Evolutionary conservation across 2,888 invertebrate species (phyloP), one percentile per base, ranked within the genome.

Genomic region (Gymnocheta viridis): DNA sequence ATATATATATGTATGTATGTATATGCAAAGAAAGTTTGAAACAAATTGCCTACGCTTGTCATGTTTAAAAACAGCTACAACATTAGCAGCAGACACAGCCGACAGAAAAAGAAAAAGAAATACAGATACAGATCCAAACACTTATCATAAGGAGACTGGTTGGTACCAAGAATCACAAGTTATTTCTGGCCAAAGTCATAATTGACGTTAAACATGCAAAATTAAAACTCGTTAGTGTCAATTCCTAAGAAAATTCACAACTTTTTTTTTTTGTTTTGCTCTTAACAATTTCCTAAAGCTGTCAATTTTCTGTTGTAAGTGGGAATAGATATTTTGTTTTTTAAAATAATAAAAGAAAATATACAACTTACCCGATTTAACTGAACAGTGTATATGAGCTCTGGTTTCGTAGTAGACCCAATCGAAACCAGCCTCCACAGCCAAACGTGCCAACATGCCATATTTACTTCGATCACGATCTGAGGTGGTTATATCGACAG

Each of bases 351-450:
- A 54, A 14, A 22, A 22, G 4, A 24, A 38, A 12, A 6, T 12
- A 17, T 2, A 12, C 22, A 54, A 91, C 93, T 93, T 94, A 99
- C 99, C 98, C 94, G 98, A 98, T 93, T 98, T 98, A 86, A 98
- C 98, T 82, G 98, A 98, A 93, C 98, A 98, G 93, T 99, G 98
- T 89, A 99, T 98, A 92, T 98, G 97, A 17, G 96, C 96, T 87
- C 98, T 94, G 91, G 97, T 97, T 92, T 98, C 98, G 92, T 98
- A 99, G 93, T 96, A 98, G 85, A 99, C 99, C 98, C 98, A 99
- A 93, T 99, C 98, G 94, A 99, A 99, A 89, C 98, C 98, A 29
- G 98, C 98, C 92, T 98, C 98, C 82, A 98, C 97, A 0, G 99
- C 99, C 77, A 99, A 94, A 83, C 98, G 93, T 58, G 98, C 99